Evolutionary conservation across 2,888 invertebrate genomes (phyloP), one percentile per base, ranked within the genome.

Genomic region (Shargacucullia verbasci): DNA sequence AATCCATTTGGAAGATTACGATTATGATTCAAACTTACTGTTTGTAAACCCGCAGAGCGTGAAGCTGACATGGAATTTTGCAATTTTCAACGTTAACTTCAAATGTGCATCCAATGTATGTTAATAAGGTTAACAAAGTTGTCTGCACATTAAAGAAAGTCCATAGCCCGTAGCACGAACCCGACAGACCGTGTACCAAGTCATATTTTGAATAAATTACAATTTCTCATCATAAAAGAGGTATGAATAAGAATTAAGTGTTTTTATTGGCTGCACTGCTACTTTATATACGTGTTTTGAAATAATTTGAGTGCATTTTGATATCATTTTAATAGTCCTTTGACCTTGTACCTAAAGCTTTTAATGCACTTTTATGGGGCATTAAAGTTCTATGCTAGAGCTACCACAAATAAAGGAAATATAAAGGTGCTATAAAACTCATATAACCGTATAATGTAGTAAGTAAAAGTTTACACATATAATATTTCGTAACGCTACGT

Each of bases 101-200:
- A 61, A 54, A 69, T 49, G 52, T 67, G 71, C 76, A 72, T 74
- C 72, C 60, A 65, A 70, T 79, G 64, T 73, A 72, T 67, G 72
- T 58, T 80, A 79, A 81, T 79, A 60, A 76, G 62, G 64, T 69
- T 58, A 80, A 79, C 78, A 77, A 76, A 75, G 80, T 82, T 78
- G 79, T 81, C 71, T 78, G 72, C 54, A 57, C 62, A 69, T 70
- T 72, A 68, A 66, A 60, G 71, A 68, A 56, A 64, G 75, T 49
- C 59, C 59, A 31, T 47, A 48, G 62, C 46, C 68, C 69, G 60
- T 57, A 41, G 13, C 64, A 44, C 25, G 47, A 6, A 10, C 2
- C 34, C 74, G 68, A 60, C 75, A 81, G 82, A 80, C 81, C 81
- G 72, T 78, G 58, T 8, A 50, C 49, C 7, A 12, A 15, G 58